Base-by-base conservation (phyloP, 2,888 invertebrate genomes). In the Lagria hirta region DNA sequence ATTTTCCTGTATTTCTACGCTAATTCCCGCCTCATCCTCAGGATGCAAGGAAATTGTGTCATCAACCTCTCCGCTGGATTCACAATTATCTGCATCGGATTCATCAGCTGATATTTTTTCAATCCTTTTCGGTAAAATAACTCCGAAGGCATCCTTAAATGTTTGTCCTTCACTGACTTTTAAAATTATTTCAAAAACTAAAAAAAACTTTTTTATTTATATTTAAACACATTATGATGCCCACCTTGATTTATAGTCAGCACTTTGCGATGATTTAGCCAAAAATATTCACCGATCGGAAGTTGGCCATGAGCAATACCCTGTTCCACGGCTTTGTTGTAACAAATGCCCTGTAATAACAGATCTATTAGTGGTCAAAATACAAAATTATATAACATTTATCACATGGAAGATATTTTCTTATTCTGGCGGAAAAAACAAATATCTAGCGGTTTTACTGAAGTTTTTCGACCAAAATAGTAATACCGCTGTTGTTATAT, bases 181-280 rank as follows among this genome's bases (percentile, higher is more conserved):
- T 15, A 89, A 71, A 29, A 93, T 70, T 60, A 93, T 88, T 73
- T 90, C 88, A 69, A 90, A 93, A 26, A 93, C 92, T 89, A 71
- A 52, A 46, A 49, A 48, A 30, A 20, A n/a, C n/a, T 14, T 7
- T 38, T 20, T 28, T 3, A 51, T 36, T n/a, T n/a, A n/a, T 26
- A 30, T 16, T 2, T 7, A 5, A 20, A 20, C 18, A 42, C 49
- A 21, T 15, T 14, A 34, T 16, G 16, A 5, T 18, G 8, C n/a
- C 28, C 74, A 89, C 89, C 96, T 77, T 99, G 98, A 73, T 95
- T 93, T 55, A 99, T 88, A 23, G 96, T 93, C 42, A 99, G 77
- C 32, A 98, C 97, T 74, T 90, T 89, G 57, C 96, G 81, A 3
- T 90, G 86, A 72, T 91, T 91, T 86, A 98, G 87, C 61, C 87